These are phyloP conservation scores for Miniopterus natalensis DNA, from an alignment of 2,113 vertebrate genomes.

Conservation along the genomic window DNA sequence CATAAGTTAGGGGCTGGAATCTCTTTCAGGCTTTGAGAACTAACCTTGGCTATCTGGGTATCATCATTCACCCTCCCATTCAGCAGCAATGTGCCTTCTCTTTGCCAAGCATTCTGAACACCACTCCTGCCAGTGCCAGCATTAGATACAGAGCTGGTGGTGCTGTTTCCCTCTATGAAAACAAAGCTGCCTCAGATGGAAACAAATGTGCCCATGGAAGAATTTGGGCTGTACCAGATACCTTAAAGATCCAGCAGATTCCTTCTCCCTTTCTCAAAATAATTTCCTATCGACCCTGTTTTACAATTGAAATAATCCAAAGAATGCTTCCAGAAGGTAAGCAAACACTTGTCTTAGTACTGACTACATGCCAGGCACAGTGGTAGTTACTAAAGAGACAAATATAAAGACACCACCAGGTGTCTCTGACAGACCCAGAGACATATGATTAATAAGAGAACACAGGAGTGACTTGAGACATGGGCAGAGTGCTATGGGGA, in stretches of 20 bases:
- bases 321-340: slow-evolving; percentile 46
- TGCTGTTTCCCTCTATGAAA: slow-evolving; percentile 4
- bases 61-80: slow-evolving; percentile 48
- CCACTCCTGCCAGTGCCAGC: slow-evolving; percentile 1
- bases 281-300: neutral
- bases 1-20: slow-evolving; percentile 47
- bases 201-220: slow-evolving; percentile 46
- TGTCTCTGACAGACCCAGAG: slow-evolving; percentile 6
- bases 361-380: neutral
- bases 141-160: slow-evolving; percentile 5
- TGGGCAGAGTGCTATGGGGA: neutral
- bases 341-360: neutral
- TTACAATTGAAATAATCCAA: neutral
- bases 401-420: neutral
- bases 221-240: slow-evolving; percentile 1
- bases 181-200: slow-evolving; percentile 31
- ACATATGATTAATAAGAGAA: neutral
- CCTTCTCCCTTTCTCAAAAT: neutral
- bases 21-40: slow-evolving; percentile 46
- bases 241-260: neutral
- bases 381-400: slow-evolving; percentile 3
- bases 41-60: slow-evolving; percentile 43
- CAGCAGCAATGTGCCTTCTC: neutral
- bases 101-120: slow-evolving; percentile 39
- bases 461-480: neutral